Evolutionary conservation across 37 sponge, comb jelly and placozoan species (phyloP).

Genomic region (Ephydatia muelleri): DNA sequence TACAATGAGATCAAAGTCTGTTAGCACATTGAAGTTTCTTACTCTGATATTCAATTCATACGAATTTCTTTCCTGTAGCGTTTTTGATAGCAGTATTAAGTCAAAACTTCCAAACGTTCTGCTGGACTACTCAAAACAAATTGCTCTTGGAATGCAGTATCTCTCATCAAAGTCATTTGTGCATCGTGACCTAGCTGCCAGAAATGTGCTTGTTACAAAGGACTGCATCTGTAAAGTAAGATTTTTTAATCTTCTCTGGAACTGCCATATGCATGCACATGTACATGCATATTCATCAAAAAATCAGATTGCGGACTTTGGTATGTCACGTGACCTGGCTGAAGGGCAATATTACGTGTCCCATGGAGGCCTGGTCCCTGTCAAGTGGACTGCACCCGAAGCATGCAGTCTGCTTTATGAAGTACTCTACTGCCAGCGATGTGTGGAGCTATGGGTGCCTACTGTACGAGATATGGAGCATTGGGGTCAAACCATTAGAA

Average conservation of each 20-base stretch:
- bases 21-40: background rate
- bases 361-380: background rate
- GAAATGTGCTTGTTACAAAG: constrained; percentile 1
- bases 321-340: background rate
- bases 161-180: constrained; percentile 9
- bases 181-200: constrained; percentile 4
- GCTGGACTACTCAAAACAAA: background rate
- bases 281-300: background rate
- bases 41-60: background rate
- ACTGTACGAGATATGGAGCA: constrained; percentile 25
- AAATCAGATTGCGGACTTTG: background rate
- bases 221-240: constrained; percentile 9
- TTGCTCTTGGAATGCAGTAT: constrained; percentile 1
- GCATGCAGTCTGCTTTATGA: background rate
- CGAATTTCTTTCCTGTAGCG: background rate
- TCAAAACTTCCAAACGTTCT: background rate
- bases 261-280: too few species aligned
- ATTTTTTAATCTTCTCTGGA: background rate
- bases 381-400: background rate
- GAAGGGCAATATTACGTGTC: background rate
- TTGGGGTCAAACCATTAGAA: constrained; percentile 11
- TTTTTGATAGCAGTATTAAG: background rate
- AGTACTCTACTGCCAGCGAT: background rate
- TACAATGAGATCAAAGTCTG: background rate
- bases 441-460: background rate